phyloP scores from a whole-genome alignment of 1,140 invertebrate species.

The Lerema accius region DNA sequence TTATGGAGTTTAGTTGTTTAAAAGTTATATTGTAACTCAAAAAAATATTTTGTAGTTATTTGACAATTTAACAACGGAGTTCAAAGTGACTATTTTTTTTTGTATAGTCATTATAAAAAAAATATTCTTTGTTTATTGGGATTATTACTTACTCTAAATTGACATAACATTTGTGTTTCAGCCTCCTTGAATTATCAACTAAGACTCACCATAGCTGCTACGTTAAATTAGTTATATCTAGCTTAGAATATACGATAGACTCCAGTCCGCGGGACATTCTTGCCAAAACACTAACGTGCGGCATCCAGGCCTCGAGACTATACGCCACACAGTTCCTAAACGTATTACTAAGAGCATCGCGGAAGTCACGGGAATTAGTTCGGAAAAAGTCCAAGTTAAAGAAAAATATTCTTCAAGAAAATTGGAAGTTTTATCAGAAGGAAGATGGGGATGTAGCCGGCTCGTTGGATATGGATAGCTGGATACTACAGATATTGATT shows the following conservation, averaged over 20 bases:
- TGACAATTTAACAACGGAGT: no score
- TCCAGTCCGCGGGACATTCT: slow-evolving; percentile 89
- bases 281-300: slow-evolving; percentile 85
- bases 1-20: no score
- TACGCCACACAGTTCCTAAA: slow-evolving; percentile 96
- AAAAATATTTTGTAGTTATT: no score
- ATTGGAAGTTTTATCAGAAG: slow-evolving; percentile 49
- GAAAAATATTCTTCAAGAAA: slow-evolving; percentile 61
- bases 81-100: no score
- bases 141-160: no score
- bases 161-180: slow-evolving; percentile 68
- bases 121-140: no score
- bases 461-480: slow-evolving; percentile 85
- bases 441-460: slow-evolving; percentile 50
- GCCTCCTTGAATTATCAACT: slow-evolving; percentile 91
- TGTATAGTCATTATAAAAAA: no score
- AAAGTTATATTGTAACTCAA: no score
- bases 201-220: slow-evolving; percentile 95
- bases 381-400: slow-evolving; percentile 72
- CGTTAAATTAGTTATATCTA: slow-evolving; percentile 95
- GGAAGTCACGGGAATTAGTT: slow-evolving; percentile 77
- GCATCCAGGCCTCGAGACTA: slow-evolving; percentile 89
- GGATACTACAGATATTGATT: slow-evolving; percentile 93
- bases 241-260: slow-evolving; percentile 92
- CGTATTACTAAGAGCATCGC: slow-evolving; percentile 90